Base-by-base conservation (phyloP, 1,140 invertebrate genomes). In the Pseudomyrmex sp. region DNA sequence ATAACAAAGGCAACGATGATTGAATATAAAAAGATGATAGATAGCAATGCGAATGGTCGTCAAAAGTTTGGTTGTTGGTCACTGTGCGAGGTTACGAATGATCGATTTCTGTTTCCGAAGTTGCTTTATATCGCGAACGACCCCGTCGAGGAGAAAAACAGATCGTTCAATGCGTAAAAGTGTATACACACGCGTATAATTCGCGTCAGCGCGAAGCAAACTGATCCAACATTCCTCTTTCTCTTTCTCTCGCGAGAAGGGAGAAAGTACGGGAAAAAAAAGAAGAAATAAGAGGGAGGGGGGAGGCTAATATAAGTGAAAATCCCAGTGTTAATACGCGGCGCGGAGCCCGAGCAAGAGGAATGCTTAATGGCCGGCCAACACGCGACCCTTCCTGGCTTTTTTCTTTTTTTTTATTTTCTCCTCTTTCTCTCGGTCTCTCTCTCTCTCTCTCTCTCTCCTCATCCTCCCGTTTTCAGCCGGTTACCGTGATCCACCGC, bases 301-400 rank as follows among this genome's bases (percentile, higher is more conserved):
- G 50, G 52, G 20, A 23, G 61, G 80, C 23, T 76, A 61, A 82
- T 72, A 72, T 56, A 66, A 87, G 88, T 83, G 83, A 83, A 85
- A 82, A 83, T 54, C 77, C 72, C 77, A 73, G 79, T 83, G 82
- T 88, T 84, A 88, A 90, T 88, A 86, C 26, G 80, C 59, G 50
- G 76, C 85, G 58, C 54, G 48, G 69, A 62, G 23, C 63, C 35
- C 35, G 63, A 44, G 68, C 66, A 69, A 52, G 68, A 76, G 83
- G 61, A 73, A 79, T 59, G 75, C 54, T 83, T 82, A 84, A 83
- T 83, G 82, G 63, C 48, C 63, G 68, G 50, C 35, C 18, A 88
- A 68, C 72, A 84, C 74, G 83, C 82, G 77, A 88, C 86, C 68
- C 75, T 69, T 68, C 58, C 82, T 62, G 10, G 52, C 58, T 9